Conservation (phyloP, 2,888 invertebrate species). For the Epistrophe eligans region DNA sequence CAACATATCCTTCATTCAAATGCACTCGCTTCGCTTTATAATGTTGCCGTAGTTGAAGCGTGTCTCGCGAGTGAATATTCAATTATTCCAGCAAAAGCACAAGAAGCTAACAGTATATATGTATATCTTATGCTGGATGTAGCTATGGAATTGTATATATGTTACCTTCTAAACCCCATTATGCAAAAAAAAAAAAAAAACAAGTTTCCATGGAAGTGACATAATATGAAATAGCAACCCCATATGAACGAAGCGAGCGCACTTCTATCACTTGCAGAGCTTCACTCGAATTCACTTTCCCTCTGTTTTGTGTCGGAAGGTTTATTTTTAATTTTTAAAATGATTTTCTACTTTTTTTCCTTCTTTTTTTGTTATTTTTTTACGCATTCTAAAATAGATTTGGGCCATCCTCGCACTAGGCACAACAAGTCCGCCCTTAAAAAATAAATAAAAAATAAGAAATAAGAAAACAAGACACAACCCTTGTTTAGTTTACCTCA, state of each 20-base stretch:
- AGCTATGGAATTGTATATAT: neutral
- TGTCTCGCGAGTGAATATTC: conserved; percentile 57
- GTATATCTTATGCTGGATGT: neutral
- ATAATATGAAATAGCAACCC: conserved; percentile 27
- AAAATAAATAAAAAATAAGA: neutral
- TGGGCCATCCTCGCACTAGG: neutral
- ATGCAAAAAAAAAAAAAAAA: conserved; percentile 36
- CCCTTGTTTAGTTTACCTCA: conserved; percentile 13
- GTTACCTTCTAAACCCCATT: neutral
- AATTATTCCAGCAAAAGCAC: conserved; percentile 55
- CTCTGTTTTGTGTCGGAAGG: conserved; percentile 1
- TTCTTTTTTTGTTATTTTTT: neutral
- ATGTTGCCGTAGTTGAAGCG: conserved; percentile 13
- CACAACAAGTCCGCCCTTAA: conserved; percentile 16
- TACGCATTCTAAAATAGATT: conserved; percentile 48
- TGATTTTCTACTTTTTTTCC: conserved; percentile 21
- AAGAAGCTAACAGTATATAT: conserved; percentile 29
- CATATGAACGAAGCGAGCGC: conserved; percentile 6
- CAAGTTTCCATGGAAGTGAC: conserved; percentile 39
- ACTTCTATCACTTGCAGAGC: conserved; percentile 64
- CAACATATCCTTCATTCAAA: conserved; percentile 29
- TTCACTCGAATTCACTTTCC: conserved; percentile 59
- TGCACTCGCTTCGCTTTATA: conserved; percentile 10
- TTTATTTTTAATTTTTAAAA: conserved; percentile 42
- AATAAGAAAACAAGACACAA: neutral